Conservation (phyloP, 2,888 invertebrate species). For the Erebia aethiops region DNA sequence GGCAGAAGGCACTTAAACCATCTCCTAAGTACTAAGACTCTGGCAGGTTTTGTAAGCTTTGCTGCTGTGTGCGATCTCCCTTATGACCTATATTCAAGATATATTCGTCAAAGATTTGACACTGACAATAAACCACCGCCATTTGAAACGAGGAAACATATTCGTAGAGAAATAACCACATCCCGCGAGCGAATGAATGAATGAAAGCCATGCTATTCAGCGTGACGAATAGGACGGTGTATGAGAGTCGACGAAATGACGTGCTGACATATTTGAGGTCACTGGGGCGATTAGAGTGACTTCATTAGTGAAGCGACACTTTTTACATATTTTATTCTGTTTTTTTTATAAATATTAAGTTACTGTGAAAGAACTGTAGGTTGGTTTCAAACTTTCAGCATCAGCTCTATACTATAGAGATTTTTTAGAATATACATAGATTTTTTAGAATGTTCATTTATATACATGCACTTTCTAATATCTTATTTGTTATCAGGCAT, state of each 20-base stretch:
- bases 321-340: constrained; percentile 9
- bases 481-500: no score
- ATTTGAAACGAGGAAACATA: constrained; percentile 7
- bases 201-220: constrained; percentile 34
- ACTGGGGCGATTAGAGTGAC: constrained; percentile 39
- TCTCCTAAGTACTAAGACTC: no score
- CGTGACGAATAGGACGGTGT: constrained; percentile 34
- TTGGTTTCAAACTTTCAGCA: no score
- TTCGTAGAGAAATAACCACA: constrained; percentile 24
- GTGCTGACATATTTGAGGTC: constrained; percentile 38
- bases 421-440: no score
- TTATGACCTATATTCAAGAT: constrained; percentile 12
- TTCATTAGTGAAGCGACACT: constrained; percentile 37
- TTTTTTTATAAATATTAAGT: not conserved
- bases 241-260: constrained; percentile 39
- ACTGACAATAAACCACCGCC: constrained; percentile 5
- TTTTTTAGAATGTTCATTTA: no score
- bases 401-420: no score
- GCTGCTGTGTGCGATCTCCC: not conserved
- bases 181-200: constrained; percentile 25
- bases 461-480: no score
- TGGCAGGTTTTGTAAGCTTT: no score
- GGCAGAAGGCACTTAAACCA: no score
- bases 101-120: constrained; percentile 19
- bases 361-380: no score